A percentile compares a stretch with the other conserved stretches of the same genome.
These are phyloP conservation scores for Alectura lathami DNA, from an alignment of 2,113 vertebrate species.

Conservation along the genomic window DNA sequence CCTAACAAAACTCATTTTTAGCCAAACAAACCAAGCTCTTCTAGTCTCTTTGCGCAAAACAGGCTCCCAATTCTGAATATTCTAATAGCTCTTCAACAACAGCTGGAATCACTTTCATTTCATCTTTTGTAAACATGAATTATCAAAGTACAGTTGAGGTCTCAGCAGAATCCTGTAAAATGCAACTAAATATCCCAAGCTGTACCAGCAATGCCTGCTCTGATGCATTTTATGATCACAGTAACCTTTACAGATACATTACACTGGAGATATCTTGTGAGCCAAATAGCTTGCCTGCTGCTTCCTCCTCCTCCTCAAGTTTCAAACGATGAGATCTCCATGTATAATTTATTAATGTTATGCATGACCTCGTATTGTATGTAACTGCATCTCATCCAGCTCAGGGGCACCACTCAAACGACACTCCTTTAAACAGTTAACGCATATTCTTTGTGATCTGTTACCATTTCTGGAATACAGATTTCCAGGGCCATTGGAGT, in stretches of 20 bases:
- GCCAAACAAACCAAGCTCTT: background rate
- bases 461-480: background rate
- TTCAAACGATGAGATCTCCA: background rate
- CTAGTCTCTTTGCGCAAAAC: background rate
- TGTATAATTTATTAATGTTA: conserved; percentile 23
- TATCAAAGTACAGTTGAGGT: conserved; percentile 1
- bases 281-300: background rate
- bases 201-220: background rate
- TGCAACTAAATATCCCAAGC: background rate
- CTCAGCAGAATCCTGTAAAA: conserved; percentile 3
- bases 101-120: background rate
- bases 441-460: background rate
- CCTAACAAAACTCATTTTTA: background rate
- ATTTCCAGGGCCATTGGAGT: background rate
- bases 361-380: background rate
- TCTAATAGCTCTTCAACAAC: background rate
- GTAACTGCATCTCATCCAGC: background rate
- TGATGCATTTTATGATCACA: background rate
- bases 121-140: background rate
- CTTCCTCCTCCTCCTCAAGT: background rate
- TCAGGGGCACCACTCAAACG: background rate
- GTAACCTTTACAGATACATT: background rate
- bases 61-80: background rate
- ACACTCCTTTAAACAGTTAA: background rate
- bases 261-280: background rate